A percentile compares a stretch with the other conserved stretches of the same genome.
phyloP scores from a whole-genome alignment of 2,888 invertebrate genomes.

The Dryomyza anilis region DNA sequence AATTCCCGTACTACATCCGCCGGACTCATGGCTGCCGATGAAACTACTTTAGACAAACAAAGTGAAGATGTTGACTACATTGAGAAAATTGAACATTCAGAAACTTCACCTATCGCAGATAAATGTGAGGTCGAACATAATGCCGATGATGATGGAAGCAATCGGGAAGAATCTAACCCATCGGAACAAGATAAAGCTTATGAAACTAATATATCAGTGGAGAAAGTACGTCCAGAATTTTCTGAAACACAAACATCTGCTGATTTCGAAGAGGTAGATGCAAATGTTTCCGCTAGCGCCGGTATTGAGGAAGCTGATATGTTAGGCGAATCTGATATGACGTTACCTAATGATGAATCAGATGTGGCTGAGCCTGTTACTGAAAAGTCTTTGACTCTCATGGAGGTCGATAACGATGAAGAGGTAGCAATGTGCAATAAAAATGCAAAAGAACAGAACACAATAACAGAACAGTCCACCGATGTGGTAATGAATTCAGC shows the following conservation, averaged over 20 bases:
- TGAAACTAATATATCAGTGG: not conserved
- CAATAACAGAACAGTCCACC: conserved; percentile 26
- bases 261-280: conserved; percentile 46
- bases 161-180: not conserved
- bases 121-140: not conserved
- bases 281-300: conserved; percentile 40
- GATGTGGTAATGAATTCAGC: conserved; percentile 32
- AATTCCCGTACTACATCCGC: conserved; percentile 42
- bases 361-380: conserved; percentile 31
- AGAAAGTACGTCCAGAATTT: conserved; percentile 30
- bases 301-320: conserved; percentile 46
- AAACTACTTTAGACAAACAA: conserved; percentile 13
- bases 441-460: not conserved
- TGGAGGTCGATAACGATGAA: conserved; percentile 32
- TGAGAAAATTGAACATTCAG: not conserved
- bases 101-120: not conserved
- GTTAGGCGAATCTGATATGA: conserved; percentile 50
- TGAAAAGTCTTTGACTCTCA: conserved; percentile 37
- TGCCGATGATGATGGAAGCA: not conserved
- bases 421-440: conserved; percentile 29
- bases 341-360: conserved; percentile 35
- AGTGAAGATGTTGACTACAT: conserved; percentile 17
- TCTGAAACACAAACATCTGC: conserved; percentile 30
- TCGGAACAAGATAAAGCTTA: no score
- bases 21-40: conserved; percentile 28